phyloP scores from a whole-genome alignment of 2,113 vertebrate genomes.

The Choloepus hoffmanni region DNA sequence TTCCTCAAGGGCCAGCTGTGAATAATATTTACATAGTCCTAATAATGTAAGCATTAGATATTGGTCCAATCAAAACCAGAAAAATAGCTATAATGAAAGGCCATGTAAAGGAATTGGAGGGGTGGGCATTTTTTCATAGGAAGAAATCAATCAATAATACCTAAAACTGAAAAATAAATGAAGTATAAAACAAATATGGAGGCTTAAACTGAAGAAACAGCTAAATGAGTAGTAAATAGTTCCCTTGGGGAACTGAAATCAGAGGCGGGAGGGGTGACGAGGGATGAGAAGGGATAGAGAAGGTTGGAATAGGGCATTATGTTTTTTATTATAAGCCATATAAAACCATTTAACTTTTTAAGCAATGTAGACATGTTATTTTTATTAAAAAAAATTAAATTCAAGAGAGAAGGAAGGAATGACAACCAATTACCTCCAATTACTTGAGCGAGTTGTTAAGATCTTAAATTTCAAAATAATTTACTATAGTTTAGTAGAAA shows the following conservation, averaged over 20 bases:
- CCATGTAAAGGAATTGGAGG: background rate
- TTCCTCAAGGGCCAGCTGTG: background rate
- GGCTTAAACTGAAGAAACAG: background rate
- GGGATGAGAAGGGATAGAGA: background rate
- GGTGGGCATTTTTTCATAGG: background rate
- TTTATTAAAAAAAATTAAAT: constrained; percentile 43
- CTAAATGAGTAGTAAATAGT: background rate
- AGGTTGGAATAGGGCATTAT: background rate
- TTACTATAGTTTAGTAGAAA: background rate
- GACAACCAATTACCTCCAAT: background rate
- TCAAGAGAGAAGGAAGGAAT: constrained; percentile 1
- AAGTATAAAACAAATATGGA: background rate
- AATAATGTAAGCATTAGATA: constrained; percentile 17
- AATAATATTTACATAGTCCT: background rate
- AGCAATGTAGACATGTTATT: background rate
- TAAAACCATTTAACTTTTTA: background rate
- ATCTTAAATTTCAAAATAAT: constrained; percentile 18
- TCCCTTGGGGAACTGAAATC: background rate
- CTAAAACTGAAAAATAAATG: background rate
- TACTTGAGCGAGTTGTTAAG: background rate
- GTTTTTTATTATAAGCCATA: background rate
- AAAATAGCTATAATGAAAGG: background rate
- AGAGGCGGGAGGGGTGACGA: background rate
- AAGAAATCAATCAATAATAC: background rate
- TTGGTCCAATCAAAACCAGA: background rate